phyloP scores from a whole-genome alignment of 2,797 vertebrate species.

The Trematomus bernacchii region DNA sequence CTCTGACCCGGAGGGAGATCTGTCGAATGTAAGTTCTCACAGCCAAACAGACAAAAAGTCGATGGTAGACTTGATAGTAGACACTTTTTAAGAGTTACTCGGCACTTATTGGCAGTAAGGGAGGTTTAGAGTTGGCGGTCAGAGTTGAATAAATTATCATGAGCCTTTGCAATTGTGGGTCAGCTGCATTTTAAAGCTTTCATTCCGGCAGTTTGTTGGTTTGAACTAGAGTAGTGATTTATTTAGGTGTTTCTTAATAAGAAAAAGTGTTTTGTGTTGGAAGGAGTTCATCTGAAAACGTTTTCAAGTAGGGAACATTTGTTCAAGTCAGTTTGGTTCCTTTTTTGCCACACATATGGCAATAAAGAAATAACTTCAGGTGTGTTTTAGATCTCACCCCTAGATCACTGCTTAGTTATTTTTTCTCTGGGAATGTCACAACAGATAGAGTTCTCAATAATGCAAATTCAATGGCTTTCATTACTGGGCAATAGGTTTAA shows the following conservation, averaged over 20 bases:
- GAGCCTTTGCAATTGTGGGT: background rate
- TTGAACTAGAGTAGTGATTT: background rate
- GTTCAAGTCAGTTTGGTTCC: background rate
- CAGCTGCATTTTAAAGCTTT: constrained; percentile 10
- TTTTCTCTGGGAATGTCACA: too few species aligned
- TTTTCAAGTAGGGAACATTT: background rate
- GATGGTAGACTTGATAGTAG: background rate
- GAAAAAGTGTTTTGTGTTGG: background rate
- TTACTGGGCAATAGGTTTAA: too few species aligned
- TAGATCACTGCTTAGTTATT: too few species aligned
- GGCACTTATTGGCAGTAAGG: background rate
- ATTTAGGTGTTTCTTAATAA: background rate
- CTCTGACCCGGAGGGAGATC: constrained; percentile 81
- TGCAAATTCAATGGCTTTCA: too few species aligned
- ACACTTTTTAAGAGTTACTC: background rate
- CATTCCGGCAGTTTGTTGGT: background rate
- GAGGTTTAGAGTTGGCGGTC: background rate
- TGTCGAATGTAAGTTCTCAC: constrained; percentile 82
- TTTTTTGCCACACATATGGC: too few species aligned
- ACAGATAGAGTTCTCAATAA: too few species aligned
- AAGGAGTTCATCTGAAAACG: background rate
- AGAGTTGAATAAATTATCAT: background rate
- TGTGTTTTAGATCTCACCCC: too few species aligned
- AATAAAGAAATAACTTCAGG: too few species aligned
- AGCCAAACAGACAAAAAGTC: background rate